Evolutionary conservation across 2,797 vertebrate genomes (phyloP).

Genomic region (Pseudocheirus occidentalis): DNA sequence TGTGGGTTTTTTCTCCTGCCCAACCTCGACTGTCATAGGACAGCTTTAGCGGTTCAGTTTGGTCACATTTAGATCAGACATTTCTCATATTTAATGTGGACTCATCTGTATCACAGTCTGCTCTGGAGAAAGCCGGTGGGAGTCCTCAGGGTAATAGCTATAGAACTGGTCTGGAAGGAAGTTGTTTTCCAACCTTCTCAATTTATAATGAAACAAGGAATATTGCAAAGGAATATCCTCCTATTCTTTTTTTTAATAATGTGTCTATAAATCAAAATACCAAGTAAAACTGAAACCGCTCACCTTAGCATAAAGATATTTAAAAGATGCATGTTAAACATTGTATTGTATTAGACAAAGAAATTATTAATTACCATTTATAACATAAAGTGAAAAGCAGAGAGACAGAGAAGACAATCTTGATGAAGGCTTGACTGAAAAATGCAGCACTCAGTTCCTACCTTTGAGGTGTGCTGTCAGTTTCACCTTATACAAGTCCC

Average conservation of each 20-base stretch:
- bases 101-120: conserved; percentile 3
- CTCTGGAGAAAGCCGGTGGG: background rate
- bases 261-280: background rate
- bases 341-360: background rate
- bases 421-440: background rate
- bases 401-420: background rate
- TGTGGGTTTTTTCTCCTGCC: background rate
- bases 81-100: background rate
- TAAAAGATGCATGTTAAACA: background rate
- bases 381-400: background rate
- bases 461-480: background rate
- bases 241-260: conserved; percentile 27
- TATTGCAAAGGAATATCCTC: background rate
- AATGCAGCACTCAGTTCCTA: background rate
- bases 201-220: conserved; percentile 34
- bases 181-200: background rate
- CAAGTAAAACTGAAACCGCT: background rate
- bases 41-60: background rate
- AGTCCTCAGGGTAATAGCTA: background rate
- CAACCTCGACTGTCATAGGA: background rate
- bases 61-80: background rate
- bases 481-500: background rate
- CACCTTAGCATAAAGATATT: background rate
- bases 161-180: background rate
- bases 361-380: background rate